Evolutionary conservation across 1,140 invertebrate species (phyloP).

Genomic region (Trachymyrmex cornetzi): DNA sequence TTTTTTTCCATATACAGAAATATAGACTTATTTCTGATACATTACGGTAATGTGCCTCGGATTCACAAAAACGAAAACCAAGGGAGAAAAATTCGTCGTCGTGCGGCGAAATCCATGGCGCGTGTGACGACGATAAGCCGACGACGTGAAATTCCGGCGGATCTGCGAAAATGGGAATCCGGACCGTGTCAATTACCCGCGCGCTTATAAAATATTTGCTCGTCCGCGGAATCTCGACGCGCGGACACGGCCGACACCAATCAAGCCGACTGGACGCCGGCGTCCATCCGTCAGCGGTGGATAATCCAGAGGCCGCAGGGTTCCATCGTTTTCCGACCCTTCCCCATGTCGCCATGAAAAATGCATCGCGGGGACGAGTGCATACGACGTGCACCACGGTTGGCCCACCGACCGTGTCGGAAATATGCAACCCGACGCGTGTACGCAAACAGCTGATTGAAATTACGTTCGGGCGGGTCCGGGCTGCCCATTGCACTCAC

Average conservation of each 20-base stretch:
- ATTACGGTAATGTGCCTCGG: background rate
- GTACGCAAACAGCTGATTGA: constrained; percentile 75
- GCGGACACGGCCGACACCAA: constrained; percentile 58
- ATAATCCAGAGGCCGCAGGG: constrained; percentile 63
- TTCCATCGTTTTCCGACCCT: constrained; percentile 45
- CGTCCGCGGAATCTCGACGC: constrained; percentile 58
- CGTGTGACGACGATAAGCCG: constrained; percentile 53
- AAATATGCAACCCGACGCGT: constrained; percentile 59
- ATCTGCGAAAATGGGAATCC: constrained; percentile 53
- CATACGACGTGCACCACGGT: constrained; percentile 36
- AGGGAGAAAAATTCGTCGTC: background rate
- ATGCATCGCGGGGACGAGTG: constrained; percentile 56
- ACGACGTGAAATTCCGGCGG: constrained; percentile 51
- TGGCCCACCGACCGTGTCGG: constrained; percentile 46
- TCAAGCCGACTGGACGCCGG: constrained; percentile 56
- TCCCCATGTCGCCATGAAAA: constrained; percentile 63
- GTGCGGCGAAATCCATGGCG: constrained; percentile 23
- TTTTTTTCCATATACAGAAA: background rate
- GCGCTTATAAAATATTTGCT: constrained; percentile 71
- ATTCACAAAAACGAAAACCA: background rate
- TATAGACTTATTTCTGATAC: background rate
- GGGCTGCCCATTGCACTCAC: background rate
- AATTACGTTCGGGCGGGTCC: constrained; percentile 61
- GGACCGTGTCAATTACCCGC: constrained; percentile 65
- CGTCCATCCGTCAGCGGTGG: constrained; percentile 63